phyloP scores from a whole-genome alignment of 2,797 vertebrate genomes.

The Aldrovandia affinis region DNA sequence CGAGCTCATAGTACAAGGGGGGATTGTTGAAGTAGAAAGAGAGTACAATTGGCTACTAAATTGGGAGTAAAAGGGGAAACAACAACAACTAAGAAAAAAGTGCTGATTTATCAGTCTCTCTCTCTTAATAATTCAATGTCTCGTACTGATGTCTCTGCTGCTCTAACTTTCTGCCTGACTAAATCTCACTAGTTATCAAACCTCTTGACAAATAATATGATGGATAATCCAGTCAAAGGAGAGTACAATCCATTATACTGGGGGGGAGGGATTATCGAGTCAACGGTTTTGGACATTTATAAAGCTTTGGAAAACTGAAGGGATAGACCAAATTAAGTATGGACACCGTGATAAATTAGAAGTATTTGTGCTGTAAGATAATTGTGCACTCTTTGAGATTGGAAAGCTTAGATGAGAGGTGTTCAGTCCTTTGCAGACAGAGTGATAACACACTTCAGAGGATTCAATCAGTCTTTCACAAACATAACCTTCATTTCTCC shows the following conservation, averaged over 20 bases:
- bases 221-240: not conserved
- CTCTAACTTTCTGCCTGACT: not conserved
- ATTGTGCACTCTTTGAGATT: no score
- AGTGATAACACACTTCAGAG: not conserved
- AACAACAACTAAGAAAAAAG: no score
- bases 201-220: not conserved
- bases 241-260: not conserved
- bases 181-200: slow-evolving; percentile 8
- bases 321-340: not conserved
- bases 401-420: not conserved
- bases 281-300: not conserved
- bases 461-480: not conserved
- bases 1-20: no score
- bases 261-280: not conserved
- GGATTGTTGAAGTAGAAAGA: no score
- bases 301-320: not conserved
- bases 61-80: no score
- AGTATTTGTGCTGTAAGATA: not conserved
- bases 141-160: not conserved
- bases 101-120: not conserved
- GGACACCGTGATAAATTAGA: not conserved
- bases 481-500: not conserved
- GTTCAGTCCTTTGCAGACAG: not conserved
- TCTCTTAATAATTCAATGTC: slow-evolving; percentile 8
- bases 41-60: no score